phyloP scores from a whole-genome alignment of 1,140 invertebrate genomes.

The Drosophila simulans region DNA sequence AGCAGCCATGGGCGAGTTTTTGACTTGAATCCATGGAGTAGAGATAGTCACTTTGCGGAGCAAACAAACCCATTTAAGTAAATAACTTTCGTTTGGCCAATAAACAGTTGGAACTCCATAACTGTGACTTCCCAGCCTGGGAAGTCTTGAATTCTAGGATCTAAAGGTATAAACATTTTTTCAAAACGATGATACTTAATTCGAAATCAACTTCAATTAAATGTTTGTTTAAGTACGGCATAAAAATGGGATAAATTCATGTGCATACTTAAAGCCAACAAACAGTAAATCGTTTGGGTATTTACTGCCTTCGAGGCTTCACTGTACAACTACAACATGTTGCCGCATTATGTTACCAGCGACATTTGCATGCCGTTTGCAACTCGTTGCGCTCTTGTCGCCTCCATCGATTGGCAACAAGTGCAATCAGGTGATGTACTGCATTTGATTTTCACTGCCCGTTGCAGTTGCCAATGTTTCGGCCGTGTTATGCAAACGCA shows the following conservation, averaged over 20 bases:
- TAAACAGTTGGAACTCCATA: neutral
- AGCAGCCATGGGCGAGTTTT: conserved; percentile 5
- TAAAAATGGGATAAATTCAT: no score
- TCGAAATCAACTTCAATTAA: neutral
- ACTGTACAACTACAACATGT: conserved; percentile 21
- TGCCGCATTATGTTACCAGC: conserved; percentile 52
- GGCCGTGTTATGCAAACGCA: conserved; percentile 73
- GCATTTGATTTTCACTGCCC: conserved; percentile 67
- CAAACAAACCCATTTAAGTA: neutral
- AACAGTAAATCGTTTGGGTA: no score
- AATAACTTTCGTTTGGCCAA: conserved; percentile 4
- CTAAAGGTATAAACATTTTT: no score
- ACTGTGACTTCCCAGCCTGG: neutral
- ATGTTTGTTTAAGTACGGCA: no score
- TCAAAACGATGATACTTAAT: neutral
- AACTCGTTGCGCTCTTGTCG: conserved; percentile 29
- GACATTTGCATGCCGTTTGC: conserved; percentile 69
- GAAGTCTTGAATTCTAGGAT: no score
- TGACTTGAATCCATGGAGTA: neutral
- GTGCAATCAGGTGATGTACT: conserved; percentile 78
- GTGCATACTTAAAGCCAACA: no score
- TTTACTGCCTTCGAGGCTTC: neutral
- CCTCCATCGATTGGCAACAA: conserved; percentile 62
- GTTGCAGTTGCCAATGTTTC: conserved; percentile 41
- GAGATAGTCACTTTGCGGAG: conserved; percentile 6